Conservation (phyloP, 2,888 invertebrate species). For the Napeogenes inachia region DNA sequence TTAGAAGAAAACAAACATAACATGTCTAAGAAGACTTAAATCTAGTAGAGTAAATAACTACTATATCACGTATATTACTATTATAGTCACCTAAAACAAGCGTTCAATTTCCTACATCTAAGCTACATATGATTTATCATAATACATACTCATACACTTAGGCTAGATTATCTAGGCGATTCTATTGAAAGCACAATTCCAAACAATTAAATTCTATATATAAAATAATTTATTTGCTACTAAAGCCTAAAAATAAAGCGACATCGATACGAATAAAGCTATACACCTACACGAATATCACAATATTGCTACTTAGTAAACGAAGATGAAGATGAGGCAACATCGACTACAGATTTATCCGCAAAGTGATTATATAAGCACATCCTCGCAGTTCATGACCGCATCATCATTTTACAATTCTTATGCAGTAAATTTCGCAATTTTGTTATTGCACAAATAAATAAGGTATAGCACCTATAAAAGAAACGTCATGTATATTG, state of each 20-base stretch:
- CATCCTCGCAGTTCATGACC: constrained; percentile 30
- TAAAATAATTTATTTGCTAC: constrained; percentile 25
- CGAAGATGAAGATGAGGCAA: constrained; percentile 52
- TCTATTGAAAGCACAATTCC: constrained; percentile 47
- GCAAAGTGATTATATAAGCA: constrained; percentile 37
- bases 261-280: constrained; percentile 43
- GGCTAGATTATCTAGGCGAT: constrained; percentile 57
- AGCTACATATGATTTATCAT: constrained; percentile 38
- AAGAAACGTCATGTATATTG: constrained; percentile 12
- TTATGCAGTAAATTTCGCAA: constrained; percentile 26
- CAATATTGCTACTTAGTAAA: constrained; percentile 63
- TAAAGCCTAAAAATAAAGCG: constrained; percentile 30
- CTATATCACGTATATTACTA: constrained; percentile 26
- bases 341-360: constrained; percentile 42
- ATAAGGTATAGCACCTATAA: constrained; percentile 23
- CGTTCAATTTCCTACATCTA: constrained; percentile 33
- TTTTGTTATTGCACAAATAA: constrained; percentile 25
- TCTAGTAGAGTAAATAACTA: constrained; percentile 26
- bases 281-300: constrained; percentile 64
- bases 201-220: constrained; percentile 24
- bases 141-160: constrained; percentile 37
- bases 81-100: constrained; percentile 19
- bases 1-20: constrained; percentile 59
- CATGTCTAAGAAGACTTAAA: constrained; percentile 40
- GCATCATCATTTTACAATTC: constrained; percentile 28